These are phyloP conservation scores for Varanus salvator DNA, from an alignment of 2,113 vertebrate genomes.

Conservation along the genomic window DNA sequence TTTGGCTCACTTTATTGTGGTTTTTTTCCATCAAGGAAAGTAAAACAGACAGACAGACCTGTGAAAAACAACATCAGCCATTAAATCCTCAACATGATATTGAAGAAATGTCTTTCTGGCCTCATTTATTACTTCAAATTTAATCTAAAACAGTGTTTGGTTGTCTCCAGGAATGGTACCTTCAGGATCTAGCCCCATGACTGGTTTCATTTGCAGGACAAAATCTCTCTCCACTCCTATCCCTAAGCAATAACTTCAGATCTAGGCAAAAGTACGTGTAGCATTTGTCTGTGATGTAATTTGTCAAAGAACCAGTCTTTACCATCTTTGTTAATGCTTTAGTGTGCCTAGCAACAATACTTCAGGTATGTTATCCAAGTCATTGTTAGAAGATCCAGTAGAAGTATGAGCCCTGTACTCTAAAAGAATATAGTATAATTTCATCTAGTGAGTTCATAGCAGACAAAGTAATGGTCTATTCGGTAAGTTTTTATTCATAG, in stretches of 20 bases:
- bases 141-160: neutral
- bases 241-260: neutral
- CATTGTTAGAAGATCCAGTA: neutral
- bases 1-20: conserved; percentile 43
- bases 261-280: neutral
- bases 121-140: conserved; percentile 41
- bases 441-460: neutral
- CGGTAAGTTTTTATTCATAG: neutral
- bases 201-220: neutral
- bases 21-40: conserved; percentile 3
- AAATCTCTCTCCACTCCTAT: neutral
- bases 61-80: neutral
- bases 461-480: neutral
- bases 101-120: conserved; percentile 27
- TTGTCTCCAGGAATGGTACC: conserved; percentile 9
- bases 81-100: conserved; percentile 41
- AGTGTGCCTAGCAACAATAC: neutral
- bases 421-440: too few species aligned
- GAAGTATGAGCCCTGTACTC: neutral
- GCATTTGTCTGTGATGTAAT: neutral
- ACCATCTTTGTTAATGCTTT: neutral
- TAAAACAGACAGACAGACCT: neutral
- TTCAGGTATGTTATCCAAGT: neutral
- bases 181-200: neutral
- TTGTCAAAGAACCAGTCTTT: neutral